Percentiles rank a stretch among this genome's conserved stretches.
Conservation (phyloP, 1,140 invertebrate species). For the Dendroctonus ponderosae region DNA sequence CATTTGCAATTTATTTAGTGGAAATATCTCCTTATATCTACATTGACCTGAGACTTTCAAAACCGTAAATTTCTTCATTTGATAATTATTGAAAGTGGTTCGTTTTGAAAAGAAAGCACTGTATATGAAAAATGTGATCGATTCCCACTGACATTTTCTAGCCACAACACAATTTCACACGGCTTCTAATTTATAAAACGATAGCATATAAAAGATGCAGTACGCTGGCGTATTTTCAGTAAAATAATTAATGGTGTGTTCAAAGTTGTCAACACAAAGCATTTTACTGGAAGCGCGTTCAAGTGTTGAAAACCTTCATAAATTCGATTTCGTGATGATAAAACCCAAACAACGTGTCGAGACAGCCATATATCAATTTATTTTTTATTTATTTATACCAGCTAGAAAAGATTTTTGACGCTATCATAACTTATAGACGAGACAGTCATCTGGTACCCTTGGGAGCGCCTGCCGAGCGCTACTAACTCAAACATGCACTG, state of each 20-base stretch:
- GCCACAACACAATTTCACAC: too few relatives aligned
- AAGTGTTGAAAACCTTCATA: slow-evolving; percentile 22
- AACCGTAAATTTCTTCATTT: too few relatives aligned
- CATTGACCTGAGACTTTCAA: too few relatives aligned
- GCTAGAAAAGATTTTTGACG: slow-evolving; percentile 8
- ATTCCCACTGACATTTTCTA: too few relatives aligned
- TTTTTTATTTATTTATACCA: slow-evolving; percentile 22
- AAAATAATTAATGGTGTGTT: slow-evolving; percentile 19
- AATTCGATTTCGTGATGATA: slow-evolving; percentile 24
- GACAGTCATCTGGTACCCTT: slow-evolving; percentile 22
- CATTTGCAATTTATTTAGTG: too few relatives aligned
- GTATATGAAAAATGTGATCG: too few relatives aligned
- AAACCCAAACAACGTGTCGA: slow-evolving; percentile 25
- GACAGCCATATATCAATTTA: slow-evolving; percentile 26
- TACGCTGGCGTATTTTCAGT: background rate
- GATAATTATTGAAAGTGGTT: too few relatives aligned
- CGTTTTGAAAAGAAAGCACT: too few relatives aligned
- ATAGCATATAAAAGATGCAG: too few relatives aligned
- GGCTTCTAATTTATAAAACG: too few relatives aligned
- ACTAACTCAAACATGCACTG: slow-evolving; percentile 4
- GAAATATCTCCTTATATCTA: too few relatives aligned
- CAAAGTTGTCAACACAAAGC: slow-evolving; percentile 16
- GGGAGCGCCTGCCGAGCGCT: background rate
- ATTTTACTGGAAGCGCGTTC: slow-evolving; percentile 11
- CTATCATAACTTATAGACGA: slow-evolving; percentile 27